Base-by-base conservation (phyloP, 1,140 invertebrate genomes). In the Sarcophaga peregrina region DNA sequence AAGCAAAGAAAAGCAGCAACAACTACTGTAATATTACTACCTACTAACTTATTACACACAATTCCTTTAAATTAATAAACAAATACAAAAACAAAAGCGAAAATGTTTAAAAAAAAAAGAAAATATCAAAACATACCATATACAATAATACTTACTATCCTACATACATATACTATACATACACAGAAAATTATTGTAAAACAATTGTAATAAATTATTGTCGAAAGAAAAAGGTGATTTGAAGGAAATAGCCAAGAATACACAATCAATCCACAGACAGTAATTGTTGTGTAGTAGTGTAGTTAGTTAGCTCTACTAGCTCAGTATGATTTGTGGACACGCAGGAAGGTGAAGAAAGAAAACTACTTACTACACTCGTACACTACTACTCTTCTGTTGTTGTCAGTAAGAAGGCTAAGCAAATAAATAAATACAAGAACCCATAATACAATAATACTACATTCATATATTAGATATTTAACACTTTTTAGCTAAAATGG, bases 391-490 rank as follows among this genome's bases (percentile, higher is more conserved):
- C 1, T 4, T 37, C 25, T 37, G 1, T 4, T 37, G 25, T 37
- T 37, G 25, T 37, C 25, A 37, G 25, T 37, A 37, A 37, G 25
- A 37, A 37, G 25, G 25, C 25, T n/a, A 37, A 37, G 25, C 25
- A 37, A 37, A 4, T 37, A 37, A 37, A 37, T 37, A 37, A 37
- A 37, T 37, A 37, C 25, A 37, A 37, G 25, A 37, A 37, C 25
- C 25, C 50, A 52, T 13, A 52, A 52, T 52, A 10, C 13, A 52
- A 9, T 50, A 6, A 50, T 52, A 52, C 50, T 68, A 68, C 62
- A 68, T 68, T 25, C 62, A 58, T n/a, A 37, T 37, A 68, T 25
- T 68, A 68, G 62, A 25, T 68, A 68, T 68, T 25, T 68, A 68
- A 68, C 62, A 68, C 17, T 25, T 68, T 68, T 20, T 68, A 68